A percentile compares a stretch with the other conserved stretches of the same genome.
Conservation (phyloP, 2,888 invertebrate species). For the Opisthograptis luteolata region DNA sequence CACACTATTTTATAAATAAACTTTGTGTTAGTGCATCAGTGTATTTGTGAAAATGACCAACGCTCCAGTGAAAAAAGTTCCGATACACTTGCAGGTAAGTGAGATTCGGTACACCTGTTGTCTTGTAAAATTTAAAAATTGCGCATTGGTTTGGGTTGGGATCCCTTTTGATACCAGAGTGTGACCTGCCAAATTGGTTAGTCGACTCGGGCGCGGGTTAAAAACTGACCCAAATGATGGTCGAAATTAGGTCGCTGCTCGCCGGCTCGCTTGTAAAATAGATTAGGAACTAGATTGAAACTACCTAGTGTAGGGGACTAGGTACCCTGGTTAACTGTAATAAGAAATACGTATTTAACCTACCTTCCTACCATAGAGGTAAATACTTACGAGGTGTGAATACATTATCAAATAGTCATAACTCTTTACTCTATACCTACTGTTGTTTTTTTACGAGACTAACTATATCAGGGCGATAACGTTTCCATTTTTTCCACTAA, state of each 20-base stretch:
- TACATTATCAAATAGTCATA: too few species aligned
- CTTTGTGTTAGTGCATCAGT: conserved; percentile 68
- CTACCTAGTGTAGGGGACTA: too few species aligned
- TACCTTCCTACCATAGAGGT: too few species aligned
- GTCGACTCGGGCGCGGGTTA: conserved; percentile 13
- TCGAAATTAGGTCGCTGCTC: conserved; percentile 40
- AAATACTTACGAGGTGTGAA: too few species aligned
- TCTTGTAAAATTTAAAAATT: conserved; percentile 48
- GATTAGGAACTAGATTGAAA: conserved; percentile 17
- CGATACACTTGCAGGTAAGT: conserved; percentile 95
- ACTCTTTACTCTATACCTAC: too few species aligned
- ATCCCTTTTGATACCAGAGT: background rate
- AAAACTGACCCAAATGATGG: conserved; percentile 42
- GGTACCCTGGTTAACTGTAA: too few species aligned
- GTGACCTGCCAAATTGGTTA: conserved; percentile 29
- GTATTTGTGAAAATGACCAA: conserved; percentile 80
- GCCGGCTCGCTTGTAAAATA: conserved; percentile 35
- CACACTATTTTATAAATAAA: conserved; percentile 72
- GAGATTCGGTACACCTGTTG: conserved; percentile 59
- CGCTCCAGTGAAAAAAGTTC: conserved; percentile 97
- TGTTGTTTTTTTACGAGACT: too few species aligned
- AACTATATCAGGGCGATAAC: too few species aligned
- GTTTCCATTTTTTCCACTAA: too few species aligned
- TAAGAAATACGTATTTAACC: too few species aligned
- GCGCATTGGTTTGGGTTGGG: conserved; percentile 1